Conservation (phyloP, 2,888 invertebrate species). For the Rhamnusium bicolor region DNA sequence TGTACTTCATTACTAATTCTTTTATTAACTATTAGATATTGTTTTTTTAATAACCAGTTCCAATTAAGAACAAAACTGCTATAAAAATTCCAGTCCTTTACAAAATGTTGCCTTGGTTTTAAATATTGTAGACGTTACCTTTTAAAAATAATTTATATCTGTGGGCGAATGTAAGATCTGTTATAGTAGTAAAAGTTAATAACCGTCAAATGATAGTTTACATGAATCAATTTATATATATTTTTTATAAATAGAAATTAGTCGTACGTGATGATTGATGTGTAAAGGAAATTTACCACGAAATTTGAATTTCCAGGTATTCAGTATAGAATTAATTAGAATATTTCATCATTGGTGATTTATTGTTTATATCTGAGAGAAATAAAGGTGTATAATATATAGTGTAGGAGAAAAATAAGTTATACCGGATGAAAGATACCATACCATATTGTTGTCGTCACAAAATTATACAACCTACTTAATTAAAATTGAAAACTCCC, state of each 20-base stretch:
- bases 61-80: neutral
- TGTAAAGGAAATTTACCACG: neutral
- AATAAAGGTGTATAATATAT: too few relatives aligned
- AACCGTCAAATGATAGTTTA: neutral
- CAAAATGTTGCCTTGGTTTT: neutral
- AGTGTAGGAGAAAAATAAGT: too few relatives aligned
- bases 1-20: neutral
- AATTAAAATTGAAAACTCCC: too few relatives aligned
- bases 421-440: too few relatives aligned
- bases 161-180: constrained; percentile 4
- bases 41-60: neutral
- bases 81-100: neutral
- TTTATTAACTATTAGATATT: neutral
- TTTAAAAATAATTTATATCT: neutral
- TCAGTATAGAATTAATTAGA: too few relatives aligned
- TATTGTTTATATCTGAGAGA: too few relatives aligned
- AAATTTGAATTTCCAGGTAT: too few relatives aligned
- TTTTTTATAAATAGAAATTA: constrained; percentile 23
- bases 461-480: too few relatives aligned
- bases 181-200: neutral
- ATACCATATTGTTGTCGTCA: too few relatives aligned
- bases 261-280: neutral
- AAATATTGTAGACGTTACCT: neutral
- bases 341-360: too few relatives aligned
- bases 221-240: neutral